Evolutionary conservation across 2,888 invertebrate species (phyloP).

Genomic region (Neoascia interrupta): DNA sequence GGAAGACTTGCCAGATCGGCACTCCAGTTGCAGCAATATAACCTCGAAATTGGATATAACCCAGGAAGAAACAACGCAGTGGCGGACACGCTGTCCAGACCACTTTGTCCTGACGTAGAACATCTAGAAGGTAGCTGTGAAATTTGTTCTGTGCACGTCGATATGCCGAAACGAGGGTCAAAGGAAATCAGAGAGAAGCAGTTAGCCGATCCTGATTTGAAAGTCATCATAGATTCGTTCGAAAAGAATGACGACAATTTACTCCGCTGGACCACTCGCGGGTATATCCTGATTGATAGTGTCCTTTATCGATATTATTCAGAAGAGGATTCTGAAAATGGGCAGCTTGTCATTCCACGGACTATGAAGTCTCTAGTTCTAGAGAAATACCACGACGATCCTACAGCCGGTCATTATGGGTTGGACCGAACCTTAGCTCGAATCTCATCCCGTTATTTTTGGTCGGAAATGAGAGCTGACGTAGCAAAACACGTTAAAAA

Average conservation of each 20-base stretch:
- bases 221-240: not conserved
- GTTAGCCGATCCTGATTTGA: not conserved
- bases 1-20: slow-evolving; percentile 79
- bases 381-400: slow-evolving; percentile 44
- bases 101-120: slow-evolving; percentile 21
- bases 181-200: not conserved
- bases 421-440: slow-evolving; percentile 5
- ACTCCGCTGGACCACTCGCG: slow-evolving; percentile 24
- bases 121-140: not conserved
- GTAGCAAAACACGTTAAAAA: slow-evolving; percentile 2
- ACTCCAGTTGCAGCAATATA: slow-evolving; percentile 76
- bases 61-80: slow-evolving; percentile 76
- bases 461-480: slow-evolving; percentile 5
- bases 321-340: slow-evolving; percentile 16
- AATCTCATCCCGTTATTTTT: not conserved
- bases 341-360: slow-evolving; percentile 16
- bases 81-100: slow-evolving; percentile 51
- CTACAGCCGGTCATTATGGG: slow-evolving; percentile 15
- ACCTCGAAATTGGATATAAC: slow-evolving; percentile 76
- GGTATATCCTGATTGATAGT: slow-evolving; percentile 16
- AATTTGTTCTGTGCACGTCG: slow-evolving; percentile 28
- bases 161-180: slow-evolving; percentile 48
- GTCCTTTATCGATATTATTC: slow-evolving; percentile 3
- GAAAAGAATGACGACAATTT: slow-evolving; percentile 5
- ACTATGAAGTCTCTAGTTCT: slow-evolving; percentile 26